A percentile compares a stretch with the other conserved stretches of the same genome.
Conservation (phyloP, 2,797 vertebrate species). For the Thamnophis elegans region DNA sequence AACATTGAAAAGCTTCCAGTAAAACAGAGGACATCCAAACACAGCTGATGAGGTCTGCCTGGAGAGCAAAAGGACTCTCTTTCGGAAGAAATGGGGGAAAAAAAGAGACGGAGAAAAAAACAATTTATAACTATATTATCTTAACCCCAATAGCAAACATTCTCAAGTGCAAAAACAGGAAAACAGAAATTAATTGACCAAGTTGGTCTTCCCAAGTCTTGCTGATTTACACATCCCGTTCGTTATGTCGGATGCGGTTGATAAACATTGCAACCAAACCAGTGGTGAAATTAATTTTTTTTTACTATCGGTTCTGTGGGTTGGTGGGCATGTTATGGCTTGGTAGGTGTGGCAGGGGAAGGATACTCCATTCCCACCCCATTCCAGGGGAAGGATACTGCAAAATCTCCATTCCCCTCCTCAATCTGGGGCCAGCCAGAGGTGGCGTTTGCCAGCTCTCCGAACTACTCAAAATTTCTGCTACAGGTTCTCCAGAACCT, state of each 20-base stretch:
- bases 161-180: constrained; percentile 22
- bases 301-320: too few species aligned
- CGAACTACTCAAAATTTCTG: too few species aligned
- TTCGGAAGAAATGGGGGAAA: not conserved
- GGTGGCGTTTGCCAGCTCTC: too few species aligned
- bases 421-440: too few species aligned
- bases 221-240: not conserved
- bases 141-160: constrained; percentile 24
- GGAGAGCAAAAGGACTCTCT: constrained; percentile 50
- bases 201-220: not conserved
- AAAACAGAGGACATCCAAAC: constrained; percentile 58
- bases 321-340: too few species aligned
- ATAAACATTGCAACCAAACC: not conserved
- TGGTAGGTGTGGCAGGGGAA: too few species aligned
- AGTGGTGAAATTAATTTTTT: too few species aligned
- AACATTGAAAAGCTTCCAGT: constrained; percentile 66
- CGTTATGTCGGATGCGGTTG: not conserved
- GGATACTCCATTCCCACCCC: too few species aligned
- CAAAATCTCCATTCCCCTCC: too few species aligned
- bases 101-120: not conserved
- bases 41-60: constrained; percentile 55
- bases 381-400: too few species aligned
- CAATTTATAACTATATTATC: constrained; percentile 34
- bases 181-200: not conserved
- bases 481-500: too few species aligned